Evolutionary conservation across 2,888 invertebrate genomes (phyloP).

Genomic region (Osmoderma eremita): DNA sequence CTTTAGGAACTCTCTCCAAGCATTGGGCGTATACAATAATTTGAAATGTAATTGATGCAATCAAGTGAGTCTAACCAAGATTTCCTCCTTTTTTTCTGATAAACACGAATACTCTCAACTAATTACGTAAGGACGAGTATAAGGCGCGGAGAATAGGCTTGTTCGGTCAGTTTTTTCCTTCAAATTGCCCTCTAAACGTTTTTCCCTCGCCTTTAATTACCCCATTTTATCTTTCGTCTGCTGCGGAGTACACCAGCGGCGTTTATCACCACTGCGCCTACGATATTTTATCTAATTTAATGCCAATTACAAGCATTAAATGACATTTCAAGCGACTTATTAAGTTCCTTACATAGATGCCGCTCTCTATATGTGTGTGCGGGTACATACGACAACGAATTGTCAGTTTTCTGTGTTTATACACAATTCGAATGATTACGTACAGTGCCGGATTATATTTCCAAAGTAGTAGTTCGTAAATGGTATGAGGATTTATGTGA

Average conservation of each 20-base stretch:
- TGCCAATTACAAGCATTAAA: conserved; percentile 2
- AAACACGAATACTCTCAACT: not conserved
- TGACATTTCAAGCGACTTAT: not conserved
- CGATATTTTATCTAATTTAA: conserved; percentile 11
- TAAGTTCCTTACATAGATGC: not conserved
- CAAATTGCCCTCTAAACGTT: not conserved
- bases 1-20: not conserved
- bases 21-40: not conserved
- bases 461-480: not conserved
- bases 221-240: not conserved
- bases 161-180: not conserved
- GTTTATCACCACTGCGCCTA: not conserved
- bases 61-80: not conserved
- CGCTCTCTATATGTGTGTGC: not conserved
- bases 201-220: not conserved
- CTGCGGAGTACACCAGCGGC: not conserved
- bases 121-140: not conserved
- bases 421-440: not conserved
- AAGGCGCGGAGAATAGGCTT: not conserved
- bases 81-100: not conserved
- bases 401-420: not conserved
- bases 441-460: no score
- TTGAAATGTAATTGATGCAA: not conserved
- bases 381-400: not conserved
- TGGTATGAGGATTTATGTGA: not conserved